These are phyloP conservation scores for Platycheirus rosarum DNA, from an alignment of 2,888 invertebrate genomes.

Conservation along the genomic window DNA sequence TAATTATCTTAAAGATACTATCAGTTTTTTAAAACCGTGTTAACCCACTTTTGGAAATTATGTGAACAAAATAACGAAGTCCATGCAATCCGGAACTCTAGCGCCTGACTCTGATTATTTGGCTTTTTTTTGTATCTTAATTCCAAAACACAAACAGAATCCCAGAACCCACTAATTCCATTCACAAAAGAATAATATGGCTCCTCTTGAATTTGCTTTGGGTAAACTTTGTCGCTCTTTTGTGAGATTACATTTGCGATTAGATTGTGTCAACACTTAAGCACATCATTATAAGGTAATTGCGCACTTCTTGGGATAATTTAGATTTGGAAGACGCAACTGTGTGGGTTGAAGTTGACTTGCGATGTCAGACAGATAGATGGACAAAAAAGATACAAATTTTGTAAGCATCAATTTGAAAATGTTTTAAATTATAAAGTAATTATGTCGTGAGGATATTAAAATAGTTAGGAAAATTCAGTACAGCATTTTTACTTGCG, in stretches of 20 bases:
- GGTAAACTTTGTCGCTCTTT: conserved; percentile 37
- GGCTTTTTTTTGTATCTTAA: background rate
- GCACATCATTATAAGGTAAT: conserved; percentile 48
- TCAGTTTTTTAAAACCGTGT: too few species aligned
- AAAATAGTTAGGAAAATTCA: too few species aligned
- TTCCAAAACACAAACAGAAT: background rate
- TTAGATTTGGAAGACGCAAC: background rate
- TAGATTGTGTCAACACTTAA: conserved; percentile 52
- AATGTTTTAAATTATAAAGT: too few species aligned
- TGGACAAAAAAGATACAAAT: too few species aligned
- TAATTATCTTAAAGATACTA: too few species aligned
- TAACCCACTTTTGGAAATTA: too few species aligned
- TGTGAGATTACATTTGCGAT: conserved; percentile 26
- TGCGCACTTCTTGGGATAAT: conserved; percentile 24
- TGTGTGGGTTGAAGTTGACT: background rate
- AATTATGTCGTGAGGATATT: too few species aligned
- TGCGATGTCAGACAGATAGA: background rate
- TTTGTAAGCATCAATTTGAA: too few species aligned
- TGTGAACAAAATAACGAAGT: too few species aligned
- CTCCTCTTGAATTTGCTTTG: conserved; percentile 34
- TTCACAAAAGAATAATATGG: conserved; percentile 31
- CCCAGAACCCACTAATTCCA: conserved; percentile 16
- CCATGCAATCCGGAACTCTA: background rate
- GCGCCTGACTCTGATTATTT: background rate
- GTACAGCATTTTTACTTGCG: too few species aligned